Evolutionary conservation across 2,888 invertebrate genomes (phyloP).

Genomic region (Cistogaster globosa): DNA sequence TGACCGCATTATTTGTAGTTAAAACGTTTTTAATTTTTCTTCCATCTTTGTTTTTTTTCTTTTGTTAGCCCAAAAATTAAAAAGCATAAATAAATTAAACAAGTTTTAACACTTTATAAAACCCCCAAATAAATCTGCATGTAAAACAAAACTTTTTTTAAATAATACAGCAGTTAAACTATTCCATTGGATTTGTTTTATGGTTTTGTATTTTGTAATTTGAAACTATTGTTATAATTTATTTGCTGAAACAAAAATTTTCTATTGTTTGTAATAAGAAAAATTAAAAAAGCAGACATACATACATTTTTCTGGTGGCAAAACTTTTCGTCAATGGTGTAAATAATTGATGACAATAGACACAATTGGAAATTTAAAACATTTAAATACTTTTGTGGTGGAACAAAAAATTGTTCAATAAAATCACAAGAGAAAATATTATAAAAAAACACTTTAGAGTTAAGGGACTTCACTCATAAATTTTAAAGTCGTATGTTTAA

Average conservation of each 20-base stretch:
- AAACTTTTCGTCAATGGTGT: constrained; percentile 37
- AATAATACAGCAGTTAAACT: constrained; percentile 21
- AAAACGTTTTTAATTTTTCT: too few relatives aligned
- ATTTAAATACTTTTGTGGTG: background rate
- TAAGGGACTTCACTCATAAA: too few relatives aligned
- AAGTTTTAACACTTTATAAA: background rate
- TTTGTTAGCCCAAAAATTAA: background rate
- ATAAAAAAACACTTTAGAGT: too few relatives aligned
- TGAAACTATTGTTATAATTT: constrained; percentile 53
- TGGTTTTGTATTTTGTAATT: constrained; percentile 39
- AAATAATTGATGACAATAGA: constrained; percentile 52
- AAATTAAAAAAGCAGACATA: background rate
- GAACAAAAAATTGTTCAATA: background rate
- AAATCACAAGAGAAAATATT: background rate
- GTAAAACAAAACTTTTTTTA: constrained; percentile 20
- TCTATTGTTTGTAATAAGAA: constrained; percentile 12
- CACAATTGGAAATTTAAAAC: constrained; percentile 31
- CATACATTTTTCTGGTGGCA: constrained; percentile 25
- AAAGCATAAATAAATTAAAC: constrained; percentile 32
- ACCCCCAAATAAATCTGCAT: constrained; percentile 25
- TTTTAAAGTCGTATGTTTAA: too few relatives aligned
- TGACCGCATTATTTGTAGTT: too few relatives aligned
- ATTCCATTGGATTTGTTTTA: constrained; percentile 32
- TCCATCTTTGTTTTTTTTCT: background rate
- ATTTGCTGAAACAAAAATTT: constrained; percentile 34